Percentiles rank a stretch among this genome's conserved stretches.
These are phyloP conservation scores for Tanypteryx hageni DNA, from an alignment of 2,888 invertebrate species.

Conservation along the genomic window DNA sequence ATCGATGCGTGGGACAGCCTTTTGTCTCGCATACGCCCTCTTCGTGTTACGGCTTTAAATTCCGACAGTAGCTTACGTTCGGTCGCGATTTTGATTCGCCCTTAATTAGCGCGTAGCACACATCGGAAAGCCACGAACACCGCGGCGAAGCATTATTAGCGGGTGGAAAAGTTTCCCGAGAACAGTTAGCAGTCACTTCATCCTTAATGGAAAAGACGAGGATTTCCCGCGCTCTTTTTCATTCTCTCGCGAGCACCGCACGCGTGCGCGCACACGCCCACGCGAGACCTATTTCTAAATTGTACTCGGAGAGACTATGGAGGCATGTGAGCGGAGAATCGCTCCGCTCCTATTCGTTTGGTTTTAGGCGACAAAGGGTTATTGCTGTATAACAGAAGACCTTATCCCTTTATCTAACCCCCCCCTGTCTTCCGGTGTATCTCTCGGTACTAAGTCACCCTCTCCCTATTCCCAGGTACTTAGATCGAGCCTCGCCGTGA, in stretches of 20 bases:
- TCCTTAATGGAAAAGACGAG: not conserved
- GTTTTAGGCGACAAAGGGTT: conserved; percentile 7
- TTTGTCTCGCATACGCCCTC: not conserved
- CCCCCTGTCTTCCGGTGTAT: not conserved
- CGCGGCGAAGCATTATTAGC: not conserved
- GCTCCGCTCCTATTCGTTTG: not conserved
- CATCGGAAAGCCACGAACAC: not conserved
- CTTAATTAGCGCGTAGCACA: not conserved
- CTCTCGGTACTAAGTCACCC: not conserved
- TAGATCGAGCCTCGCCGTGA: not conserved
- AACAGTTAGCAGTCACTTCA: not conserved
- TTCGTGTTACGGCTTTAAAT: not conserved
- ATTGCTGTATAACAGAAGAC: not conserved
- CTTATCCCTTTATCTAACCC: not conserved
- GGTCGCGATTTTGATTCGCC: not conserved
- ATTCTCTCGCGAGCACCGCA: not conserved
- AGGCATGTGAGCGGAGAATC: too few relatives aligned
- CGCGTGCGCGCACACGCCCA: too few relatives aligned
- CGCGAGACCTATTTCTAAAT: too few relatives aligned
- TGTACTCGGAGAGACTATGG: too few relatives aligned
- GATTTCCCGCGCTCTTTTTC: not conserved
- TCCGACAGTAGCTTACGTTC: not conserved
- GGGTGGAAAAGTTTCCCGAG: not conserved
- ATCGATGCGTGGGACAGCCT: not conserved
- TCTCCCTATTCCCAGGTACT: not conserved